A percentile compares a stretch with the other conserved stretches of the same genome.
Evolutionary conservation across 92 coral and sea anemone species (phyloP).

Genomic region (Phenganax marumi): DNA sequence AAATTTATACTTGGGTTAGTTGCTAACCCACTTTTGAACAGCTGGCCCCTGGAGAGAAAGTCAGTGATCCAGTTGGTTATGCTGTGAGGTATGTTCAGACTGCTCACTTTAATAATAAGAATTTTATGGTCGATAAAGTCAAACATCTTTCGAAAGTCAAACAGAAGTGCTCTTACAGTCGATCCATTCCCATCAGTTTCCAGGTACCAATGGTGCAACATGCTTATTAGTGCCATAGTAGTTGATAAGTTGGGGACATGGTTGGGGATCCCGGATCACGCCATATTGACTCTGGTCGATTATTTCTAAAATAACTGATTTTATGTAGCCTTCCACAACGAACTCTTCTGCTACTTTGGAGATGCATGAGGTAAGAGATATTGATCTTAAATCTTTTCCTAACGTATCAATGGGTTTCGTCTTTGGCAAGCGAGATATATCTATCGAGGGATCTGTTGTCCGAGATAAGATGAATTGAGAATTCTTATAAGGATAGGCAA

Average conservation of each 20-base stretch:
- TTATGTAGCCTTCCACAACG: conserved; percentile 41
- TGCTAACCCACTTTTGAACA: too few species aligned
- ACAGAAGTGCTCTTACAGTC: not conserved
- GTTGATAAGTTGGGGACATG: too few species aligned
- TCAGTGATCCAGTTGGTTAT: conserved; percentile 1
- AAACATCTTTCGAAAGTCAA: not conserved
- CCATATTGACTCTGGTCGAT: conserved; percentile 1
- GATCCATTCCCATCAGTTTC: not conserved
- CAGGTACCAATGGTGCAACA: not conserved
- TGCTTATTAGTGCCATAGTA: not conserved
- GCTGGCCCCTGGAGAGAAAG: not conserved
- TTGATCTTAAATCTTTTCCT: conserved; percentile 51
- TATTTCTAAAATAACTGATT: conserved; percentile 43
- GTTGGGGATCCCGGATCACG: too few species aligned
- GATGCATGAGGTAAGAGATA: conserved; percentile 38
- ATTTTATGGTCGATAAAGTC: not conserved
- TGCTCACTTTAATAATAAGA: not conserved
- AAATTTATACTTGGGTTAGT: too few species aligned
- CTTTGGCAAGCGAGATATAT: conserved; percentile 35
- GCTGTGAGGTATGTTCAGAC: not conserved
- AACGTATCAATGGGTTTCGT: conserved; percentile 32
- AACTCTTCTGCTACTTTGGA: conserved; percentile 43
- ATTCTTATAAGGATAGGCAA: conserved; percentile 47
- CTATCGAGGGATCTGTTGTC: conserved; percentile 47
- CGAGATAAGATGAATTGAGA: conserved; percentile 43